Percentiles rank a stretch among this genome's conserved stretches.
Conservation (phyloP, 2,888 invertebrate species). For the Celastrina argiolus region DNA sequence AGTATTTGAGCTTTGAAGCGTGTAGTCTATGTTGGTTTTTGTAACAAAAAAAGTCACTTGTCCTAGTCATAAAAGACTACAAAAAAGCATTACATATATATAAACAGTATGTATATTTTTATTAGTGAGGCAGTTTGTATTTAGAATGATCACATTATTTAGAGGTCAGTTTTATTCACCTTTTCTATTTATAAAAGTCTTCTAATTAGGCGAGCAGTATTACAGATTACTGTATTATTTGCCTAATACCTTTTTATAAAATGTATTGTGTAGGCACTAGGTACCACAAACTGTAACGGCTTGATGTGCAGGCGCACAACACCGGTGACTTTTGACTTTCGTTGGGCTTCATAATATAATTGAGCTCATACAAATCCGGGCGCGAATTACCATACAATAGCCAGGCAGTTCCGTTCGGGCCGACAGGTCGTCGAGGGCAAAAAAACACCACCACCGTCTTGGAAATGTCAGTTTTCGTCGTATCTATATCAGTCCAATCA, state of each 20-base stretch:
- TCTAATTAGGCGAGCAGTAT: too few species aligned
- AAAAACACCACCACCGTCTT: constrained; percentile 70
- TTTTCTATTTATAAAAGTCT: too few species aligned
- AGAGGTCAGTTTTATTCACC: too few species aligned
- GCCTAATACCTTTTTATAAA: background rate
- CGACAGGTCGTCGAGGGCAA: constrained; percentile 73
- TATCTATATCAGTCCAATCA: constrained; percentile 30
- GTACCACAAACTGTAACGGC: constrained; percentile 8
- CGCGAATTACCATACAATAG: constrained; percentile 75
- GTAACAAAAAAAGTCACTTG: too few species aligned
- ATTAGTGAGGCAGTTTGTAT: too few species aligned
- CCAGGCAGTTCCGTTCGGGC: constrained; percentile 71
- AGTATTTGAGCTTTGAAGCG: too few species aligned
- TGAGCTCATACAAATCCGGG: constrained; percentile 75
- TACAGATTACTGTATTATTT: background rate
- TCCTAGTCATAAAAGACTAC: too few species aligned
- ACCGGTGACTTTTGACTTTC: constrained; percentile 75
- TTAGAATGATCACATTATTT: too few species aligned
- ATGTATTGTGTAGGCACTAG: background rate
- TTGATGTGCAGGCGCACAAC: constrained; percentile 32
- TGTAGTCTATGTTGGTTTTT: background rate
- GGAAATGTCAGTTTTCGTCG: constrained; percentile 38
- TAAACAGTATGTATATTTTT: too few species aligned
- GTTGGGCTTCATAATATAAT: constrained; percentile 77
- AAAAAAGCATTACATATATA: too few species aligned